Evolutionary conservation across 30 jellyfish, hydroid and myxozoan species (phyloP).

Genomic region (Aurelia sp.): DNA sequence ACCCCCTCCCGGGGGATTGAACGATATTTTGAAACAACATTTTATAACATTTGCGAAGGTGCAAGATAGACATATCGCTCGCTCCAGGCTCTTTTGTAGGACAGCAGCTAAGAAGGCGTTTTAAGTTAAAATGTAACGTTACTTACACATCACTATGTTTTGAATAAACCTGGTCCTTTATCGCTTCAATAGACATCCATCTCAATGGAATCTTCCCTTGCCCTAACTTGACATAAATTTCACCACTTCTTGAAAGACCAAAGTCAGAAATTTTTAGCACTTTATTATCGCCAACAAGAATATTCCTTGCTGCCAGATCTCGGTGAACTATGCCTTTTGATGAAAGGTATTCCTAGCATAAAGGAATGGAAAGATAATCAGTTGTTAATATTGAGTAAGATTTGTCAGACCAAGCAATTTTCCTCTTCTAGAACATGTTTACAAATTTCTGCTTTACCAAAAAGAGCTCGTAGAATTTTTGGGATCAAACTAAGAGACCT

Average conservation of each 20-base stretch:
- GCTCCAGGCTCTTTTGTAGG: too few species aligned
- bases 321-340: slow-evolving; percentile 72
- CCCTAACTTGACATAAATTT: slow-evolving; percentile 64
- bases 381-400: too few species aligned
- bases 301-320: slow-evolving; percentile 75
- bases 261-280: slow-evolving; percentile 70
- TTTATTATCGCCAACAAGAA: slow-evolving; percentile 66
- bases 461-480: too few species aligned
- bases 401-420: too few species aligned
- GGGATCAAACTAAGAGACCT: too few species aligned
- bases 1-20: too few species aligned
- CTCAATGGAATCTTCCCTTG: slow-evolving; percentile 72
- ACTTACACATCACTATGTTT: slow-evolving; percentile 72
- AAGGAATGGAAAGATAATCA: neutral
- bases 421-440: too few species aligned
- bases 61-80: too few species aligned
- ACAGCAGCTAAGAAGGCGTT: too few species aligned
- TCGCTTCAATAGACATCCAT: slow-evolving; percentile 81
- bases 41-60: too few species aligned
- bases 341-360: slow-evolving; percentile 50
- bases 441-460: too few species aligned
- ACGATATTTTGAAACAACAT: too few species aligned
- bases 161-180: slow-evolving; percentile 65
- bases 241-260: slow-evolving; percentile 77
- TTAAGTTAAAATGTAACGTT: neutral